Percentiles rank a stretch among this genome's conserved stretches.
Conservation (phyloP, 2,888 invertebrate genomes). For the Stenichneumon culpator region DNA sequence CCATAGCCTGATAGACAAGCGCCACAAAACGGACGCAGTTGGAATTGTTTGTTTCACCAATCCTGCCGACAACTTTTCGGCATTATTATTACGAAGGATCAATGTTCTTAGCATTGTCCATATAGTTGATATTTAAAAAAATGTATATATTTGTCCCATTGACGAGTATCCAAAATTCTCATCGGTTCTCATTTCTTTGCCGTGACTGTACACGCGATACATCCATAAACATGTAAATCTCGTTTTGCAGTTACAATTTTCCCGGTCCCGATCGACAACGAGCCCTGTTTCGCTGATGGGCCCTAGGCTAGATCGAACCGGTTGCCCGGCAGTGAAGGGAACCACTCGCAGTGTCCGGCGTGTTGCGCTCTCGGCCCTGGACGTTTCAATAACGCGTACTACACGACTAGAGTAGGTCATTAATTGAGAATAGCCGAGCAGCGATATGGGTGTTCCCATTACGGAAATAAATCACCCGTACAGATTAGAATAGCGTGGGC, state of each 20-base stretch:
- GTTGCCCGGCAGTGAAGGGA: slow-evolving; percentile 23
- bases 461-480: slow-evolving; percentile 69
- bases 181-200: no score
- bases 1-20: no score
- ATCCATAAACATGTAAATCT: not conserved
- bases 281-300: slow-evolving; percentile 8
- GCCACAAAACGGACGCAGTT: no score
- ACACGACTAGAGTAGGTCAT: slow-evolving; percentile 26
- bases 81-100: no score
- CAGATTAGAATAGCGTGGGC: slow-evolving; percentile 65
- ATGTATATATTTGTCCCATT: no score
- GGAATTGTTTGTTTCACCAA: no score
- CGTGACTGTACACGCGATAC: not conserved
- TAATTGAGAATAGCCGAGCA: slow-evolving; percentile 52
- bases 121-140: no score
- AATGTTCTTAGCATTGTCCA: no score
- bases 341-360: slow-evolving; percentile 32
- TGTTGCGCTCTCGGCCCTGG: not conserved
- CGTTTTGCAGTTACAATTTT: not conserved
- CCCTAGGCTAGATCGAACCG: slow-evolving; percentile 31
- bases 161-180: no score
- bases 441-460: slow-evolving; percentile 66
- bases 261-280: not conserved
- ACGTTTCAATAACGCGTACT: slow-evolving; percentile 65
- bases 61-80: no score